A percentile compares a stretch with the other conserved stretches of the same genome.
These are phyloP conservation scores for Drosophila ironensis DNA, from an alignment of 1,140 invertebrate genomes.

Conservation along the genomic window DNA sequence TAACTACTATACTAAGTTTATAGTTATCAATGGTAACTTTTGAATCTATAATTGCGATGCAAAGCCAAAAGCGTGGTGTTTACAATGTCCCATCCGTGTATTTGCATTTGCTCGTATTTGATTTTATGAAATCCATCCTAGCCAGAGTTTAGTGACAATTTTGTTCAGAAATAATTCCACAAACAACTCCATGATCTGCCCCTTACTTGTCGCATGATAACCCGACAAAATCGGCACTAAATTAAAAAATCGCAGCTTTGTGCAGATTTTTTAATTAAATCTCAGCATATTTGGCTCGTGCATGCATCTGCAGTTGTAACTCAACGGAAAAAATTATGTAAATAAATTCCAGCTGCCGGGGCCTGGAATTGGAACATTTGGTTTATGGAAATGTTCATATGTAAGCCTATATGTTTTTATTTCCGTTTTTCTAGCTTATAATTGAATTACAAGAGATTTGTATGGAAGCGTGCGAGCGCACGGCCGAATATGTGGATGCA, in stretches of 20 bases:
- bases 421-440: conserved; percentile 45
- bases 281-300: conserved; percentile 41
- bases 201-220: background rate
- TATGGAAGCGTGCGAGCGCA: conserved; percentile 12
- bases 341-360: conserved; percentile 28
- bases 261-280: conserved; percentile 45
- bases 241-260: conserved; percentile 34
- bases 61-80: too few relatives aligned
- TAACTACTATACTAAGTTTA: too few relatives aligned
- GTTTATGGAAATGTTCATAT: conserved; percentile 47
- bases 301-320: conserved; percentile 19
- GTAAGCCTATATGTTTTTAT: conserved; percentile 27
- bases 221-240: background rate
- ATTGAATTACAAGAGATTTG: conserved; percentile 70
- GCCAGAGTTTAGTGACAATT: too few relatives aligned
- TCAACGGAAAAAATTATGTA: conserved; percentile 28
- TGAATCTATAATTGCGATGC: too few relatives aligned
- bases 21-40: too few relatives aligned
- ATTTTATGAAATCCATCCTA: too few relatives aligned
- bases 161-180: too few relatives aligned
- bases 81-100: too few relatives aligned
- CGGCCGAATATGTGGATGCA: background rate
- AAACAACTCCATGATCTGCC: background rate
- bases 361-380: conserved; percentile 21
- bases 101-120: too few relatives aligned